Conservation (phyloP, 2,113 vertebrate genomes). For the Ahaetulla prasina region DNA sequence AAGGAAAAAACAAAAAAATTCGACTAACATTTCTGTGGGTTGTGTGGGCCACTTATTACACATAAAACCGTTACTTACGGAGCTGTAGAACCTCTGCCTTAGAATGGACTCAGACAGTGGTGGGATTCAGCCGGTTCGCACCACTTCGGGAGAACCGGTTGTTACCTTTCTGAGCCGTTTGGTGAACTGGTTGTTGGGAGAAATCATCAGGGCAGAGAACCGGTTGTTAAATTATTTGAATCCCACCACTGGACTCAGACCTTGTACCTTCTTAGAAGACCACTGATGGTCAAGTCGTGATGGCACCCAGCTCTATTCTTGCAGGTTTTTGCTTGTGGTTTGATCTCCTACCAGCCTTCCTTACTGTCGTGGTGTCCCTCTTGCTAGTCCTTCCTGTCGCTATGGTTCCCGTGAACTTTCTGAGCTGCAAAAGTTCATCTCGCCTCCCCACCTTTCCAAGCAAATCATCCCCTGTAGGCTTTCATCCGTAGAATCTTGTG, state of each 20-base stretch:
- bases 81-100: neutral
- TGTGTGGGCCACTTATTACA: neutral
- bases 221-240: no score
- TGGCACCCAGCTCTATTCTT: neutral
- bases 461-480: neutral
- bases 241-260: no score
- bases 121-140: no score
- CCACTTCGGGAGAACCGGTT: no score
- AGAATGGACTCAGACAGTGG: no score
- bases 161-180: no score
- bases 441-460: constrained; percentile 4
- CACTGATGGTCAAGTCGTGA: no score
- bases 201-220: no score
- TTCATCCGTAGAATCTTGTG: neutral
- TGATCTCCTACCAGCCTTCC: neutral
- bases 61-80: neutral
- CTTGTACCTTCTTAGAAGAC: neutral
- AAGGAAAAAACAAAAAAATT: neutral
- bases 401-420: neutral
- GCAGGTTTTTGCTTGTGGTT: constrained; percentile 48
- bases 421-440: neutral
- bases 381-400: neutral
- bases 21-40: neutral
- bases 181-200: no score
- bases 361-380: neutral